phyloP scores from a whole-genome alignment of 1,140 invertebrate genomes.

The Drosophila yakuba region DNA sequence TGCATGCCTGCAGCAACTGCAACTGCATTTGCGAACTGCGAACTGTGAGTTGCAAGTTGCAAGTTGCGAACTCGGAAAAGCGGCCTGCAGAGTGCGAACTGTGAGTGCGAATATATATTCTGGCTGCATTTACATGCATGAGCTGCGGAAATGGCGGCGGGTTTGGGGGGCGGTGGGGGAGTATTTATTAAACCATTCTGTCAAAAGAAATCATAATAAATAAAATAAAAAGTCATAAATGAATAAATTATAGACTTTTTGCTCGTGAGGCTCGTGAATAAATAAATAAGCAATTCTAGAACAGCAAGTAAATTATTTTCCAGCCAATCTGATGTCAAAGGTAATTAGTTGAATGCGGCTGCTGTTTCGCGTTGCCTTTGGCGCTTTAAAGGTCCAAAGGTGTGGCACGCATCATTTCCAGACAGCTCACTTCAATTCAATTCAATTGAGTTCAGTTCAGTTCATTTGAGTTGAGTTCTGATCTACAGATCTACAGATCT shows the following conservation, averaged over 20 bases:
- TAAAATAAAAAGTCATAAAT: constrained; percentile 59
- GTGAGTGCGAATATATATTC: background rate
- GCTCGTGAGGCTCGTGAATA: constrained; percentile 34
- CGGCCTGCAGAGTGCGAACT: background rate
- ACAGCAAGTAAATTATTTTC: constrained; percentile 50
- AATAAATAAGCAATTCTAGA: constrained; percentile 56
- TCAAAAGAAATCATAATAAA: constrained; percentile 66
- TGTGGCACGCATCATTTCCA: background rate
- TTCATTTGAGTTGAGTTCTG: no score
- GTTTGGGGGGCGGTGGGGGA: background rate
- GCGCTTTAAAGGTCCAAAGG: background rate
- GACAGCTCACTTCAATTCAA: no score
- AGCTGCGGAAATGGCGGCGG: constrained; percentile 11
- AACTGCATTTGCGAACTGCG: constrained; percentile 14
- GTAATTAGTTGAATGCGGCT: constrained; percentile 17
- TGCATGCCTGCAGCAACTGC: constrained; percentile 41
- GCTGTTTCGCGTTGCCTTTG: constrained; percentile 4
- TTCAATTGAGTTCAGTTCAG: no score
- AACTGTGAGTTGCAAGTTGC: no score
- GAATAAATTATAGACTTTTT: constrained; percentile 54
- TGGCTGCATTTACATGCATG: constrained; percentile 44
- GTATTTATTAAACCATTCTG: constrained; percentile 55
- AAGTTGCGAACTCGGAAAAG: no score
- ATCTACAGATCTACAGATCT: background rate
- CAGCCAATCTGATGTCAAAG: constrained; percentile 31